Evolutionary conservation across 2,888 invertebrate genomes (phyloP).

Genomic region (Epirrita christyi): DNA sequence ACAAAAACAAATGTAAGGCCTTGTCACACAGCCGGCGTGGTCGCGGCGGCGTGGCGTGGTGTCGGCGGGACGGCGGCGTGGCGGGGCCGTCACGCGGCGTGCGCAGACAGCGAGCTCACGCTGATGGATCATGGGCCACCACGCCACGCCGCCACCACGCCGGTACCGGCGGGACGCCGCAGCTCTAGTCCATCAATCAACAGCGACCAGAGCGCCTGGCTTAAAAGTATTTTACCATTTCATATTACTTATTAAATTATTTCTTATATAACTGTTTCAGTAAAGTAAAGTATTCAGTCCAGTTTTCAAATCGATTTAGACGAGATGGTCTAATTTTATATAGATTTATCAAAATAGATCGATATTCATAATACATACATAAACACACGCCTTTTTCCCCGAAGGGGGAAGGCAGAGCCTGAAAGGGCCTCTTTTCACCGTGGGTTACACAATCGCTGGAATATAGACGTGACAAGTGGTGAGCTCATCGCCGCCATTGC

Average conservation of each 20-base stretch:
- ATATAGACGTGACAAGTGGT: no score
- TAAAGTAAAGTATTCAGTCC: no score
- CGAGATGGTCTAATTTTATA: no score
- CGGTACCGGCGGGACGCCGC: constrained; percentile 21
- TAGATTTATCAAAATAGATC: no score
- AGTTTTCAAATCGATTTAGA: no score
- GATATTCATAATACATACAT: no score
- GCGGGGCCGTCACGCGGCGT: constrained; percentile 23
- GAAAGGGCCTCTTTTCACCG: no score
- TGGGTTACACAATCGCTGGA: no score
- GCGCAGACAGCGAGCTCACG: constrained; percentile 14
- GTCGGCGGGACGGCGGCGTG: constrained; percentile 29
- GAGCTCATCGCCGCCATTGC: no score
- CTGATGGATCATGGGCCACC: constrained; percentile 8
- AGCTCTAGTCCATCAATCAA: constrained; percentile 24
- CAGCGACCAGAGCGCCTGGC: constrained; percentile 25
- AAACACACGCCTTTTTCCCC: no score
- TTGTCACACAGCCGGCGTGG: constrained; percentile 31
- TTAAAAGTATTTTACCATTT: constrained; percentile 24
- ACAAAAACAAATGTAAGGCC: constrained; percentile 8
- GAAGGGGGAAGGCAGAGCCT: no score
- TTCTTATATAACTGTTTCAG: no score
- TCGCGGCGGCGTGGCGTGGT: constrained; percentile 30
- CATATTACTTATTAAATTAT: constrained; percentile 1
- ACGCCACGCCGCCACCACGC: constrained; percentile 26